A percentile compares a stretch with the other conserved stretches of the same genome.
Evolutionary conservation across 2,888 invertebrate genomes (phyloP).

Genomic region (Helicoverpa assulta): DNA sequence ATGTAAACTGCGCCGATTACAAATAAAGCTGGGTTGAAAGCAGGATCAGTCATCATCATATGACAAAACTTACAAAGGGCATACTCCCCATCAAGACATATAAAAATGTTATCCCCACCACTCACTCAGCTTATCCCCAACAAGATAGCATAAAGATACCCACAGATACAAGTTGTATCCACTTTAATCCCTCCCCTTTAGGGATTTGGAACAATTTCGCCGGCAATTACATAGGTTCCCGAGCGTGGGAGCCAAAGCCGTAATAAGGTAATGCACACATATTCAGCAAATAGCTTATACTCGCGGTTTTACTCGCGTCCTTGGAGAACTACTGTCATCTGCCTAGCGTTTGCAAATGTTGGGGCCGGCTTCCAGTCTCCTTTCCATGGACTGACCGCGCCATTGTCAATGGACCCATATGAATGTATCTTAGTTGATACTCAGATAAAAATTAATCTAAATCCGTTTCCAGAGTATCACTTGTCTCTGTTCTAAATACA

Average conservation of each 20-base stretch:
- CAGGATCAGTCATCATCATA: too few species aligned
- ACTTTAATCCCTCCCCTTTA: constrained; percentile 16
- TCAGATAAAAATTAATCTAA: too few species aligned
- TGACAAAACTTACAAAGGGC: too few species aligned
- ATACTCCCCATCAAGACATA: not conserved
- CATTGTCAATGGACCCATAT: too few species aligned
- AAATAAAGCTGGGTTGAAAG: too few species aligned
- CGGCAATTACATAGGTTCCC: constrained; percentile 22
- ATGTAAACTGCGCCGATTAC: too few species aligned
- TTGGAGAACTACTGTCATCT: not conserved
- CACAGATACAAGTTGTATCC: not conserved
- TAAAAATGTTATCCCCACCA: not conserved
- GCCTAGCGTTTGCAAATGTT: not conserved
- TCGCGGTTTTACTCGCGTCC: not conserved
- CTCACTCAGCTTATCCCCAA: not conserved
- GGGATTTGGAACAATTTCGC: constrained; percentile 37
- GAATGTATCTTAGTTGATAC: too few species aligned
- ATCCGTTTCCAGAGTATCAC: too few species aligned
- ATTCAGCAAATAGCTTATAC: not conserved
- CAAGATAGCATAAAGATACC: constrained; percentile 6
- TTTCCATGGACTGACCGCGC: too few species aligned
- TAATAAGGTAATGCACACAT: constrained; percentile 29
- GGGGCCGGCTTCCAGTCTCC: too few species aligned
- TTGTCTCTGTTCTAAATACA: too few species aligned
- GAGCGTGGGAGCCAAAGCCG: constrained; percentile 10